These are phyloP conservation scores for Acleris cristana DNA, from an alignment of 2,888 invertebrate species.

Conservation along the genomic window DNA sequence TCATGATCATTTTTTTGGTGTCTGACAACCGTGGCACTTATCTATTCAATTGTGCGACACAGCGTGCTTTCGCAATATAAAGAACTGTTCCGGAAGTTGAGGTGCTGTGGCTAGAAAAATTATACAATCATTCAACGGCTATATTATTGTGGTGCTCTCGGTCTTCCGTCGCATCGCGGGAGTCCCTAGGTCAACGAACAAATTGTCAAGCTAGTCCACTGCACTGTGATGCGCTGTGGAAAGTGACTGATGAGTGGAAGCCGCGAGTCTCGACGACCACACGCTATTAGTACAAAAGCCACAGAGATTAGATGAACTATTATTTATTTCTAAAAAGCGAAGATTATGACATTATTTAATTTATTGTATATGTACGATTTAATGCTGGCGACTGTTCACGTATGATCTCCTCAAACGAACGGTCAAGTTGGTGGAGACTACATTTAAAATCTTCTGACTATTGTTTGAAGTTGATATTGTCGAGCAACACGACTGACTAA, in stretches of 20 bases:
- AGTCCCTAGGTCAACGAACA: background rate
- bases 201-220: background rate
- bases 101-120: background rate
- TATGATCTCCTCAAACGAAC: background rate
- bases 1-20: constrained; percentile 10
- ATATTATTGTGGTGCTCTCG: background rate
- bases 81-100: background rate
- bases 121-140: too few relatives aligned
- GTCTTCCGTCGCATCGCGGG: background rate
- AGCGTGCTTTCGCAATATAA: background rate
- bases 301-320: constrained; percentile 20
- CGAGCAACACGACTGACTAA: constrained; percentile 17
- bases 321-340: constrained; percentile 18
- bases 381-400: constrained; percentile 1
- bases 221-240: background rate
- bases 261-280: constrained; percentile 5
- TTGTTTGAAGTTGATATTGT: constrained; percentile 2
- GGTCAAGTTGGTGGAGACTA: background rate
- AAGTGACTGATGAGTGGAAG: background rate
- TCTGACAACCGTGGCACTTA: background rate
- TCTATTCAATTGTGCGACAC: background rate
- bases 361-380: constrained; percentile 21
- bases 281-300: constrained; percentile 20
- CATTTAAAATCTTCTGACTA: background rate
- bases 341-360: constrained; percentile 17